Percentiles rank a stretch among this genome's conserved stretches.
Conservation (phyloP, 2,888 invertebrate species). For the Dynastes grantii region DNA sequence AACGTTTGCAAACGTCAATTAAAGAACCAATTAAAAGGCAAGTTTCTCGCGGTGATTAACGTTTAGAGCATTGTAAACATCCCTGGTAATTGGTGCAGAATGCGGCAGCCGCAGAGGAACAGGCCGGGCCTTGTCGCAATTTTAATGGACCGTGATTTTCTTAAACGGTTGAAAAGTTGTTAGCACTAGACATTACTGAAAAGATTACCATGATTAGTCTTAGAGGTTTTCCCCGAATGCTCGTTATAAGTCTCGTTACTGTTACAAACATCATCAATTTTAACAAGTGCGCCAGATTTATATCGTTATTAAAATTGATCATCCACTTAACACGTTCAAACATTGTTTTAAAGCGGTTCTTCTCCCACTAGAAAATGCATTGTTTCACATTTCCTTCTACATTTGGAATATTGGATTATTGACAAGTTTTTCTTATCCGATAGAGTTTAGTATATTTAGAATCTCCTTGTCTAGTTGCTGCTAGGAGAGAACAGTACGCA, state of each 20-base stretch:
- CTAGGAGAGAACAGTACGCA: no score
- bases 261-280: slow-evolving; percentile 70
- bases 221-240: slow-evolving; percentile 69
- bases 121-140: slow-evolving; percentile 66
- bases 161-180: slow-evolving; percentile 71
- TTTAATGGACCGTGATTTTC: slow-evolving; percentile 70
- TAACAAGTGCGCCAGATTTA: slow-evolving; percentile 66
- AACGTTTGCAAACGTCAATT: slow-evolving; percentile 67
- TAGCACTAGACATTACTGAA: slow-evolving; percentile 70
- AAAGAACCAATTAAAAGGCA: slow-evolving; percentile 68
- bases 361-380: slow-evolving; percentile 53
- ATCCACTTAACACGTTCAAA: slow-evolving; percentile 63
- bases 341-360: slow-evolving; percentile 61
- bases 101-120: slow-evolving; percentile 63
- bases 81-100: slow-evolving; percentile 62
- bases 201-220: slow-evolving; percentile 70
- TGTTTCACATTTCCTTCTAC: slow-evolving; percentile 47
- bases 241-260: slow-evolving; percentile 68
- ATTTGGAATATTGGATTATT: slow-evolving; percentile 44
- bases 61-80: slow-evolving; percentile 66
- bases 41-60: slow-evolving; percentile 68
- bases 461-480: no score
- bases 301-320: slow-evolving; percentile 68
- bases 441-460: background rate
- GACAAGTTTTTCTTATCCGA: slow-evolving; percentile 6